These are phyloP conservation scores for Aphis gossypii DNA, from an alignment of 1,140 invertebrate genomes.

Conservation along the genomic window DNA sequence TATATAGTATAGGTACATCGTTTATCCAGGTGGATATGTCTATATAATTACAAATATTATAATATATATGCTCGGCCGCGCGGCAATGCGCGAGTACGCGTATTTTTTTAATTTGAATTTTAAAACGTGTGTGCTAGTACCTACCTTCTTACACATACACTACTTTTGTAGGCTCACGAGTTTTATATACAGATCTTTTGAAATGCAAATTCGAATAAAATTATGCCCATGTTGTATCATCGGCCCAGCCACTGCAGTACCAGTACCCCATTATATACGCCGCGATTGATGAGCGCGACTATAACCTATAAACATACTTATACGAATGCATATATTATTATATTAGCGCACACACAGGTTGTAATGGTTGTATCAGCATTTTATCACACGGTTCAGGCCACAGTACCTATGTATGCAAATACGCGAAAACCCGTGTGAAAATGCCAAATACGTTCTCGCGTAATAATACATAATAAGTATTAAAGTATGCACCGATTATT, in stretches of 20 bases:
- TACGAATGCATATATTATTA: neutral
- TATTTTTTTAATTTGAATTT: slow-evolving; percentile 5
- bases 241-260: no score
- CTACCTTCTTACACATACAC: neutral
- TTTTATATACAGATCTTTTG: neutral
- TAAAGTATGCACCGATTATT: neutral
- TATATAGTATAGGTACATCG: neutral
- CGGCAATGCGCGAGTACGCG: no score
- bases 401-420: neutral
- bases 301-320: neutral
- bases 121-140: neutral
- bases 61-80: neutral
- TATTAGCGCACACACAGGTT: neutral
- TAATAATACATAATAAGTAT: neutral
- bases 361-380: neutral
- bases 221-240: slow-evolving; percentile 4
- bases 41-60: neutral
- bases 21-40: neutral
- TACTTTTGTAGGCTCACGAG: neutral
- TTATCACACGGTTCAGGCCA: neutral
- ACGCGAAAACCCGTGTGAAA: neutral
- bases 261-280: neutral
- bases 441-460: neutral
- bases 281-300: neutral
- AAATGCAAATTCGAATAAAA: slow-evolving; percentile 2